Percentiles rank a stretch among this genome's conserved stretches.
These are phyloP conservation scores for Lissocephala sabroskyi DNA, from an alignment of 2,888 invertebrate species.

Conservation along the genomic window DNA sequence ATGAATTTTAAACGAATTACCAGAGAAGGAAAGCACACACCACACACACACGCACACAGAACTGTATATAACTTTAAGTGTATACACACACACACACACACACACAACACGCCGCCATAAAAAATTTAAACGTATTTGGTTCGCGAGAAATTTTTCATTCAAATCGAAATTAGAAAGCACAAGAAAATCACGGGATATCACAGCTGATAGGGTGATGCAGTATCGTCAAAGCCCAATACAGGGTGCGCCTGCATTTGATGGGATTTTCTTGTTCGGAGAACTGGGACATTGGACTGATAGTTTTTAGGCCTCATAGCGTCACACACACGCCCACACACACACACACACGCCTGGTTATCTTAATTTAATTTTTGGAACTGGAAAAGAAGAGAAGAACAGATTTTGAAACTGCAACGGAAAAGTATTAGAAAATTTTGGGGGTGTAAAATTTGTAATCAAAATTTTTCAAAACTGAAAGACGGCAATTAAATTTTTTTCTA, in stretches of 20 bases:
- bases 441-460: slow-evolving; percentile 3
- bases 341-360: background rate
- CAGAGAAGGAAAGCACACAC: background rate
- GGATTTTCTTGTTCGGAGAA: background rate
- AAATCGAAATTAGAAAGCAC: background rate
- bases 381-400: background rate
- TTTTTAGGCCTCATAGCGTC: slow-evolving; percentile 2
- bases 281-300: background rate
- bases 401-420: background rate
- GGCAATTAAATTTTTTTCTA: background rate
- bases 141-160: background rate
- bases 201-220: no score
- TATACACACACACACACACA: no score
- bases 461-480: background rate
- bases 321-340: no score
- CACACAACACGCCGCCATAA: no score
- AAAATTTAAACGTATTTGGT: no score
- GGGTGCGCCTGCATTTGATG: no score
- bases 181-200: no score
- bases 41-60: background rate
- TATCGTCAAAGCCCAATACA: no score
- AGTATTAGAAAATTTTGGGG: slow-evolving; percentile 1
- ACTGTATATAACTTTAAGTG: no score
- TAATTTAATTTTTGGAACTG: background rate
- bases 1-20: slow-evolving; percentile 19